Evolutionary conservation across 2,888 invertebrate species (phyloP).

Genomic region (Serrognathus titanus): DNA sequence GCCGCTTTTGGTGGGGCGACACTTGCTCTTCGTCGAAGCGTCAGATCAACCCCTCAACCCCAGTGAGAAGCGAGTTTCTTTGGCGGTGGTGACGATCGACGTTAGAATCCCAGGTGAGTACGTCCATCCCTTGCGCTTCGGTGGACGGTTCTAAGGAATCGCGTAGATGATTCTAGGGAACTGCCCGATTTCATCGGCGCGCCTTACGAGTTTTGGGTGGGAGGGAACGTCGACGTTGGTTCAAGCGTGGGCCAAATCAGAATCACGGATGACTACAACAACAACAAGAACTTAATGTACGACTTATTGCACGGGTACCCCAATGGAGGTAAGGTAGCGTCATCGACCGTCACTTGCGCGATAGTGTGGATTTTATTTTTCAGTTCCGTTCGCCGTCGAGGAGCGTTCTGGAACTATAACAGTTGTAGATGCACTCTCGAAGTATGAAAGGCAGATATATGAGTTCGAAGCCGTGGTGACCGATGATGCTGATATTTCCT

Average conservation of each 20-base stretch:
- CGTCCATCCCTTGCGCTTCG: no score
- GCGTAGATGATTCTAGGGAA: slow-evolving; percentile 52
- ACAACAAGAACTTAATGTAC: slow-evolving; percentile 63
- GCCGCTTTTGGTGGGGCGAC: slow-evolving; percentile 66
- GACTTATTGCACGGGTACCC: slow-evolving; percentile 81
- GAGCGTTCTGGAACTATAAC: slow-evolving; percentile 84
- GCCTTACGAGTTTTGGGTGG: slow-evolving; percentile 89
- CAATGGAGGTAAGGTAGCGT: slow-evolving; percentile 63
- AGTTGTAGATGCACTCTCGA: slow-evolving; percentile 70
- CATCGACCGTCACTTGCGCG: background rate
- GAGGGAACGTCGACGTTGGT: slow-evolving; percentile 78
- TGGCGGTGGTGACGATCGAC: slow-evolving; percentile 82
- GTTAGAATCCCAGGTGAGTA: slow-evolving; percentile 54
- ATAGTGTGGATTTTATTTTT: background rate
- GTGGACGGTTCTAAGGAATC: no score
- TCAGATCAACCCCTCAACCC: slow-evolving; percentile 80
- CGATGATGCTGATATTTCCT: slow-evolving; percentile 59
- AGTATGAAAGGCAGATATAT: slow-evolving; percentile 65
- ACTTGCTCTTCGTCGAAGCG: slow-evolving; percentile 80
- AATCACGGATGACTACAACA: slow-evolving; percentile 68
- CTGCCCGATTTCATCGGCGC: slow-evolving; percentile 78
- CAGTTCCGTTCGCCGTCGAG: slow-evolving; percentile 90
- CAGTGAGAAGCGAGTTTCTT: slow-evolving; percentile 74
- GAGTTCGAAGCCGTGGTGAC: slow-evolving; percentile 82
- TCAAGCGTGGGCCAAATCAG: slow-evolving; percentile 84